A percentile compares a stretch with the other conserved stretches of the same genome.
Evolutionary conservation across 2,888 invertebrate genomes (phyloP).

Genomic region (Trichogramma dendrolimi): DNA sequence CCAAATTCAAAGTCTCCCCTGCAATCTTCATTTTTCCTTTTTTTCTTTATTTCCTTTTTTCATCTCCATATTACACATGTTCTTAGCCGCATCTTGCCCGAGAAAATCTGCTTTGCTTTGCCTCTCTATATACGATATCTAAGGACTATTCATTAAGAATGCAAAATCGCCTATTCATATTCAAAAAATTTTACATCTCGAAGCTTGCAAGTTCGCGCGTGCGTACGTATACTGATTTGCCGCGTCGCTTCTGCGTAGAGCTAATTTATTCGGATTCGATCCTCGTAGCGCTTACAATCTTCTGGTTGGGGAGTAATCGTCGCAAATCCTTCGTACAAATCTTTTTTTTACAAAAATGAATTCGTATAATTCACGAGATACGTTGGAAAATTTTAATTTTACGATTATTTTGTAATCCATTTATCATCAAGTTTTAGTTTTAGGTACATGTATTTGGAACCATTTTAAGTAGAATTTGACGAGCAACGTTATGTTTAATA

Average conservation of each 20-base stretch:
- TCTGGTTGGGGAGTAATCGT: slow-evolving; percentile 36
- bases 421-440: too few relatives aligned
- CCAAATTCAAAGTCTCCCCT: not conserved
- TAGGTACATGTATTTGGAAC: too few relatives aligned
- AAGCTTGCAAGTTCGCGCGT: slow-evolving; percentile 8
- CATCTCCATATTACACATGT: slow-evolving; percentile 59
- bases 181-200: slow-evolving; percentile 80
- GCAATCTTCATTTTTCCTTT: slow-evolving; percentile 15
- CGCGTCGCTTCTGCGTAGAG: not conserved
- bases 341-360: slow-evolving; percentile 27
- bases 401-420: too few relatives aligned
- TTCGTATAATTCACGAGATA: slow-evolving; percentile 11
- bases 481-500: too few relatives aligned
- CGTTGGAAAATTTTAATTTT: not conserved
- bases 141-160: slow-evolving; percentile 72
- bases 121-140: slow-evolving; percentile 10
- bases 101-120: slow-evolving; percentile 53
- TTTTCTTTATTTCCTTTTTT: slow-evolving; percentile 19
- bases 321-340: slow-evolving; percentile 46
- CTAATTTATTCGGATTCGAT: slow-evolving; percentile 29
- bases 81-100: slow-evolving; percentile 51
- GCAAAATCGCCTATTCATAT: slow-evolving; percentile 86
- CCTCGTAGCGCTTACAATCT: not conserved
- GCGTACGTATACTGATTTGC: slow-evolving; percentile 25
- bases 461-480: too few relatives aligned